A percentile compares a stretch with the other conserved stretches of the same genome.
Conservation (phyloP, 2,113 vertebrate species). For the Fregata magnificens region DNA sequence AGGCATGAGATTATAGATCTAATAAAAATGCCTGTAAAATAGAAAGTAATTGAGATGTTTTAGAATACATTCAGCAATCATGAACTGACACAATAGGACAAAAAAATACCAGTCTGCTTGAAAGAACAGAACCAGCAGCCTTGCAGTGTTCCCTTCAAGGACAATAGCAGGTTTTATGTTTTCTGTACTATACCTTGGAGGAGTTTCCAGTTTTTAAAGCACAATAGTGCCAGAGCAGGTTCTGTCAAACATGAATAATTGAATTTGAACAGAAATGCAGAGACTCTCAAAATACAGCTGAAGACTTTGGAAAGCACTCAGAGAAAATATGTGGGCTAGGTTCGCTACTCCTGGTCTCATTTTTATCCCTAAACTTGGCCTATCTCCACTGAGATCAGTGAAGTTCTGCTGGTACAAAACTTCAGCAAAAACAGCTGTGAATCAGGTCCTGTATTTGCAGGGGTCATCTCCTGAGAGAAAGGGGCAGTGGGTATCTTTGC, state of each 20-base stretch:
- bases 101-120: slow-evolving; percentile 8
- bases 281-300: neutral
- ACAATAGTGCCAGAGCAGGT: neutral
- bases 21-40: slow-evolving; percentile 52
- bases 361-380: neutral
- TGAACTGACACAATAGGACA: neutral
- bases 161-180: neutral
- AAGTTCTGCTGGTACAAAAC: neutral
- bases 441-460: neutral
- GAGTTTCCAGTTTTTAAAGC: slow-evolving; percentile 20
- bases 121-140: neutral
- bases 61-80: slow-evolving; percentile 4
- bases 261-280: slow-evolving; percentile 11
- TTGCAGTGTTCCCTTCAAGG: slow-evolving; percentile 25
- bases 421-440: neutral
- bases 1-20: slow-evolving; percentile 45
- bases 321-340: neutral
- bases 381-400: neutral
- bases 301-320: neutral
- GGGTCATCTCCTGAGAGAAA: neutral
- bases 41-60: slow-evolving; percentile 53
- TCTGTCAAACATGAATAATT: slow-evolving; percentile 29
- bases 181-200: slow-evolving; percentile 9
- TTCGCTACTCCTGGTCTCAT: neutral
- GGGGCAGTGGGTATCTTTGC: neutral